Percentiles rank a stretch among this genome's conserved stretches.
phyloP scores from a whole-genome alignment of 2,888 invertebrate species.

The Mayetiola destructor region DNA sequence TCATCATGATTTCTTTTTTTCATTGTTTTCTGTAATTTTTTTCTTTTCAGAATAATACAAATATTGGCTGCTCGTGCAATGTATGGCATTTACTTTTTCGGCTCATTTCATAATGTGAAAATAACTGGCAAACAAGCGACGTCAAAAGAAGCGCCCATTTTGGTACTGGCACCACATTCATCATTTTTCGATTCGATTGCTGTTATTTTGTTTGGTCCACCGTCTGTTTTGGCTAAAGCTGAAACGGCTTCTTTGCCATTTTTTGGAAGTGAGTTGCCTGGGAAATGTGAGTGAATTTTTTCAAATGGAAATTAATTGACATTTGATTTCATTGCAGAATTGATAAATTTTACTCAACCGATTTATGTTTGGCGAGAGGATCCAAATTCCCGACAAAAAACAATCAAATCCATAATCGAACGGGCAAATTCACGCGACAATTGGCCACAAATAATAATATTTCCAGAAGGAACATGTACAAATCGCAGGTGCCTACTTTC shows the following conservation, averaged over 20 bases:
- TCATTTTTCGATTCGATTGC: slow-evolving; percentile 80
- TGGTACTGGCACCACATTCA: slow-evolving; percentile 82
- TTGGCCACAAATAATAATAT: slow-evolving; percentile 91
- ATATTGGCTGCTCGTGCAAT: slow-evolving; percentile 51
- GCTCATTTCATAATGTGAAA: slow-evolving; percentile 68
- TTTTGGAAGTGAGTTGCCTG: slow-evolving; percentile 66
- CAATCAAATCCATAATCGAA: slow-evolving; percentile 75
- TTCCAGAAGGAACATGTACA: slow-evolving; percentile 93
- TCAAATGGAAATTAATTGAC: neutral
- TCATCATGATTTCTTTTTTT: neutral
- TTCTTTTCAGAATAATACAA: slow-evolving; percentile 42
- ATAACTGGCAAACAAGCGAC: slow-evolving; percentile 53
- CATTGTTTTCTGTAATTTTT: neutral
- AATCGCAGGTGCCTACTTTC: slow-evolving; percentile 82
- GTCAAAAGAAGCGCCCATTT: slow-evolving; percentile 60
- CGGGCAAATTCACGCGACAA: slow-evolving; percentile 68
- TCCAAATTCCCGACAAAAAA: slow-evolving; percentile 79
- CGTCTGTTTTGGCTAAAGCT: slow-evolving; percentile 79
- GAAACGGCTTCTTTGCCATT: slow-evolving; percentile 70
- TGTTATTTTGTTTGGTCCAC: slow-evolving; percentile 67
- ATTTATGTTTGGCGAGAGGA: slow-evolving; percentile 89
- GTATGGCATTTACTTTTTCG: slow-evolving; percentile 59
- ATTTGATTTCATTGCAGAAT: slow-evolving; percentile 39
- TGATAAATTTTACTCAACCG: slow-evolving; percentile 88
- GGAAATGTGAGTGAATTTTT: neutral